Conservation (phyloP, 2,797 vertebrate species). For the Pantherophis vulpinus region DNA sequence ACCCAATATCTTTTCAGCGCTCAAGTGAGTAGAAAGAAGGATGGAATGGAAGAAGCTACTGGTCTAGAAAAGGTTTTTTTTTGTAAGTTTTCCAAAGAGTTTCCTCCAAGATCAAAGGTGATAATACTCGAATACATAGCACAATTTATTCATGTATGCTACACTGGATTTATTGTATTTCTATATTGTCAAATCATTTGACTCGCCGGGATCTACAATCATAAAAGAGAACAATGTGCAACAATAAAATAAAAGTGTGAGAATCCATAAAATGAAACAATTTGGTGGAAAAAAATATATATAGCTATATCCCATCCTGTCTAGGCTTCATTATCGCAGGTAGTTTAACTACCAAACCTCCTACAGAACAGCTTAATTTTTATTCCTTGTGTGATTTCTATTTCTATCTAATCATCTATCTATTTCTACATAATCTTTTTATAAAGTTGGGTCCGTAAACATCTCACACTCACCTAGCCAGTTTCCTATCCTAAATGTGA, state of each 20-base stretch:
- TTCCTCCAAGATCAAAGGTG: not conserved
- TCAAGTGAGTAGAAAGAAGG: not conserved
- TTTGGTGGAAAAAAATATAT: not conserved
- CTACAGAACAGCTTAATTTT: not conserved
- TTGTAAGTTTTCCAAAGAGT: not conserved
- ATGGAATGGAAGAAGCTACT: too few relatives aligned
- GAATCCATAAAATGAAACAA: not conserved
- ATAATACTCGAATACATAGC: not conserved
- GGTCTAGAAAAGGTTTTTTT: not conserved
- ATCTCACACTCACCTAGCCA: constrained; percentile 39
- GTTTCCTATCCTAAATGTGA: constrained; percentile 54
- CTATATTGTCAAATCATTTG: not conserved
- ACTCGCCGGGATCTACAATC: not conserved
- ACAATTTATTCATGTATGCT: not conserved
- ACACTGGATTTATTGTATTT: not conserved
- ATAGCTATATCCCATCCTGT: not conserved
- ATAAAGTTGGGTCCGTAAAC: not conserved
- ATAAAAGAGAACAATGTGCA: not conserved
- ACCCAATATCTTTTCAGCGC: not conserved
- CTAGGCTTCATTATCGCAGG: not conserved
- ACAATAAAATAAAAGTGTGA: not conserved
- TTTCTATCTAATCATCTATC: not conserved
- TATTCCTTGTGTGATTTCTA: not conserved
- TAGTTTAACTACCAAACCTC: not conserved
- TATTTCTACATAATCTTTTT: not conserved